Evolutionary conservation across 1,140 invertebrate species (phyloP).

Genomic region (Drosophila insularis): DNA sequence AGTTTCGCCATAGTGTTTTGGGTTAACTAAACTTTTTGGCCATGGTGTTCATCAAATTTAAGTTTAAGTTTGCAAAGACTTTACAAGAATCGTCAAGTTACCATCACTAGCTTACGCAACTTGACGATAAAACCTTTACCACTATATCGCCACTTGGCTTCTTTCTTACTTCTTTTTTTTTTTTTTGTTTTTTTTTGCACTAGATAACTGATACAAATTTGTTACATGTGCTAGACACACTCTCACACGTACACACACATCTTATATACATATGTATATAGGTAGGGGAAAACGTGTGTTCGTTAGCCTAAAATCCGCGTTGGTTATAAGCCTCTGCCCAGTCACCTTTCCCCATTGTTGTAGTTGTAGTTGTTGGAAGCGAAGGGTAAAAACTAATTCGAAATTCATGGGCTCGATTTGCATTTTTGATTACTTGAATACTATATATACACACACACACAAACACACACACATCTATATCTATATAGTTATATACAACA

Average conservation of each 20-base stretch:
- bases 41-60: not conserved
- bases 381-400: slow-evolving; percentile 76
- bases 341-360: slow-evolving; percentile 11
- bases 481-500: slow-evolving; percentile 9
- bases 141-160: slow-evolving; percentile 20
- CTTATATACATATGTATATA: slow-evolving; percentile 33
- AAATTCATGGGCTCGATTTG: slow-evolving; percentile 80
- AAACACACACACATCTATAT: slow-evolving; percentile 6
- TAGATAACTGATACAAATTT: slow-evolving; percentile 75
- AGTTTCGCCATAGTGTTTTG: not conserved
- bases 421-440: slow-evolving; percentile 80
- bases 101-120: slow-evolving; percentile 25
- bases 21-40: not conserved
- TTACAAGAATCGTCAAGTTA: slow-evolving; percentile 16
- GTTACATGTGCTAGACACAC: slow-evolving; percentile 51
- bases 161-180: slow-evolving; percentile 10
- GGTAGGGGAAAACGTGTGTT: slow-evolving; percentile 50
- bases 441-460: slow-evolving; percentile 36
- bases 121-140: slow-evolving; percentile 28
- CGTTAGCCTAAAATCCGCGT: slow-evolving; percentile 75
- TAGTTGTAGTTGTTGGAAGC: slow-evolving; percentile 32
- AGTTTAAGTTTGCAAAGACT: not conserved
- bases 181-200: slow-evolving; percentile 23
- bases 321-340: slow-evolving; percentile 47
- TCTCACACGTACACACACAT: not conserved